Percentiles rank a stretch among this genome's conserved stretches.
Conservation (phyloP, 2,113 vertebrate genomes). For the Amphiprion percula region DNA sequence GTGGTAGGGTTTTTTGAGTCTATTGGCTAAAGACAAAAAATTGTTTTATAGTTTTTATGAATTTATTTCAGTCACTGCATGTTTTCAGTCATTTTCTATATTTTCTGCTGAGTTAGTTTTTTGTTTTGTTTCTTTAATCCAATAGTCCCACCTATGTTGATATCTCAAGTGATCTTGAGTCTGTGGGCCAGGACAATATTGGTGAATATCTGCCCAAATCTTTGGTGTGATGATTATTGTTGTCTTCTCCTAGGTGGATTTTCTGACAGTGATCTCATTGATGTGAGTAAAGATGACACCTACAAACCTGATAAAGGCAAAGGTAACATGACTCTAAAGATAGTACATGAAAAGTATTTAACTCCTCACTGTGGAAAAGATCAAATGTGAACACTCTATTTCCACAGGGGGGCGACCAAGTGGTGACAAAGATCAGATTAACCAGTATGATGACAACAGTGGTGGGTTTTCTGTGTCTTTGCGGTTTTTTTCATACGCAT, state of each 20-base stretch:
- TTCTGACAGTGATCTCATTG: conserved; percentile 85
- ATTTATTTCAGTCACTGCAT: too few relatives aligned
- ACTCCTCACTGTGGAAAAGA: background rate
- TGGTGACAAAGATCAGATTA: conserved; percentile 18
- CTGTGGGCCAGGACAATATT: too few relatives aligned
- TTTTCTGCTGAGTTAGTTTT: too few relatives aligned
- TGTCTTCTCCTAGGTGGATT: conserved; percentile 68
- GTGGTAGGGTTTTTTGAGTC: too few relatives aligned
- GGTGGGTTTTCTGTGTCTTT: conserved; percentile 34
- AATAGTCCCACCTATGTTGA: too few relatives aligned
- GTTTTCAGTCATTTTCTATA: too few relatives aligned
- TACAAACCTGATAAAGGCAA: conserved; percentile 92
- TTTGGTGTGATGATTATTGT: background rate
- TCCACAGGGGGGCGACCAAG: conserved; percentile 23
- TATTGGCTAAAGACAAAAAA: too few relatives aligned
- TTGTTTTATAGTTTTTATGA: too few relatives aligned
- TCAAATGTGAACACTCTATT: background rate
- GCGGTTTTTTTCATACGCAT: background rate
- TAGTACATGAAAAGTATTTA: background rate
- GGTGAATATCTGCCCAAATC: too few relatives aligned
- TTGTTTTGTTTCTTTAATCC: too few relatives aligned
- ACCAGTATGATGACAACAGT: conserved; percentile 47
- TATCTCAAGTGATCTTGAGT: too few relatives aligned
- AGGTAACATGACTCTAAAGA: conserved; percentile 73
- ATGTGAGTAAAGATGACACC: conserved; percentile 58